Base-by-base conservation (phyloP, 2,113 vertebrate genomes). In the Dendrocopos noguchii region DNA sequence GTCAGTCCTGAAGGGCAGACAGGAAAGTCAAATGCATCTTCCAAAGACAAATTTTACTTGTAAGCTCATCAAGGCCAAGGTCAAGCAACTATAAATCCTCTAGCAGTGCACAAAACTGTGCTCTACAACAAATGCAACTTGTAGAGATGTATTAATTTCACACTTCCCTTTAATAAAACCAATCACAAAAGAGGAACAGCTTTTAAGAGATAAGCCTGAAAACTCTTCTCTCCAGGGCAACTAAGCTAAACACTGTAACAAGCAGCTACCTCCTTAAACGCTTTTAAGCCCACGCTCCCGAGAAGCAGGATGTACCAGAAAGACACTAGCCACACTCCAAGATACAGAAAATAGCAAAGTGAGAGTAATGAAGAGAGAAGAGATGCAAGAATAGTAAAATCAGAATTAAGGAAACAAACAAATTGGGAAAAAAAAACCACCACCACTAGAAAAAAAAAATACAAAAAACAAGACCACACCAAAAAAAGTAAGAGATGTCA, bases 1-100 rank as follows among this genome's bases (percentile, higher is more conserved):
- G 87, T 9, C 59, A 59, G n/a, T 1, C 47, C 10, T 9, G 1
- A 70, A 12, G 29, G 31, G 50, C 3, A 73, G 20, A 68, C 0
- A 75, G 6, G 28, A 7, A 93, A 84, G 31, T 4, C 0, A 0
- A 79, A 73, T 9, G 8, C 16, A 66, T 31, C 28, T 34, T 64
- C 22, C 67, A 84, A 74, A 39, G 2, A 74, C 79, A 47, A 84
- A 74, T 27, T 29, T 44, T 31, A 84, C 29, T 44, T 29, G 5
- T n/a, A 82, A 80, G 10, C 22, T 77, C 17, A 2, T 15, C 22
- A 80, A 71, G 17, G 31, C 56, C 67, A 84, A 79, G 17, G 72
- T 33, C 4, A 33, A 5, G 42, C 16, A 59, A 57, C 29, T 87
- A 66, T 68, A 80, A 76, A 46, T 24, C 76, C 46, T 71, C 39